Evolutionary conservation across 2,888 invertebrate species (phyloP).

Genomic region (Phlogophora meticulosa): DNA sequence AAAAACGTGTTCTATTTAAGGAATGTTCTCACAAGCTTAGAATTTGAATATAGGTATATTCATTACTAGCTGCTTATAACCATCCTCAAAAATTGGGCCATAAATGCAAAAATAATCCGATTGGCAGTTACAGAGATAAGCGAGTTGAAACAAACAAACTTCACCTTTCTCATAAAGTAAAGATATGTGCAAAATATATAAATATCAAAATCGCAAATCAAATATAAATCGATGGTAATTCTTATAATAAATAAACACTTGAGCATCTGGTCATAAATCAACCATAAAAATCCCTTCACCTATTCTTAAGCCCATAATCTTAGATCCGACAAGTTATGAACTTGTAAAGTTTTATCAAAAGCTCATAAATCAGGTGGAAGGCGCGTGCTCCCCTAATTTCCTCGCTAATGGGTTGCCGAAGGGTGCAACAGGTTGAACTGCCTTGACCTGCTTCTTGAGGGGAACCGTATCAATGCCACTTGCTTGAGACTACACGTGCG

Average conservation of each 20-base stretch:
- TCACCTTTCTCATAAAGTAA: too few relatives aligned
- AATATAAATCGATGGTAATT: background rate
- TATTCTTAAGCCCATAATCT: conserved; percentile 24
- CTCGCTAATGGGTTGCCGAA: conserved; percentile 68
- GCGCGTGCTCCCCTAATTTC: conserved; percentile 77
- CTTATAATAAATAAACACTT: background rate
- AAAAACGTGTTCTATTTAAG: too few relatives aligned
- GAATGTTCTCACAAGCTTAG: too few relatives aligned
- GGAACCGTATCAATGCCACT: conserved; percentile 74
- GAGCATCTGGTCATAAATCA: conserved; percentile 17
- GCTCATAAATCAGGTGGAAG: conserved; percentile 70
- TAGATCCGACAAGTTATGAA: conserved; percentile 48
- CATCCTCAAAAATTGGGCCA: too few relatives aligned
- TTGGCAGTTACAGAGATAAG: too few relatives aligned
- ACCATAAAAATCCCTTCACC: conserved; percentile 13
- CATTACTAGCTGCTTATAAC: too few relatives aligned
- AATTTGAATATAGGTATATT: too few relatives aligned
- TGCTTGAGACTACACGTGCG: conserved; percentile 53
- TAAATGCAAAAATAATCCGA: too few relatives aligned
- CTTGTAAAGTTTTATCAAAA: conserved; percentile 63
- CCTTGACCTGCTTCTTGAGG: conserved; percentile 88
- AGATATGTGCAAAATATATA: too few relatives aligned
- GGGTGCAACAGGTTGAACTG: conserved; percentile 84
- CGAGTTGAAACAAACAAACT: too few relatives aligned
- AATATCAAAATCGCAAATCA: background rate